Evolutionary conservation across 2,797 vertebrate species (phyloP), one percentile per base, ranked within the genome.

Genomic region (Sparus aurata): DNA sequence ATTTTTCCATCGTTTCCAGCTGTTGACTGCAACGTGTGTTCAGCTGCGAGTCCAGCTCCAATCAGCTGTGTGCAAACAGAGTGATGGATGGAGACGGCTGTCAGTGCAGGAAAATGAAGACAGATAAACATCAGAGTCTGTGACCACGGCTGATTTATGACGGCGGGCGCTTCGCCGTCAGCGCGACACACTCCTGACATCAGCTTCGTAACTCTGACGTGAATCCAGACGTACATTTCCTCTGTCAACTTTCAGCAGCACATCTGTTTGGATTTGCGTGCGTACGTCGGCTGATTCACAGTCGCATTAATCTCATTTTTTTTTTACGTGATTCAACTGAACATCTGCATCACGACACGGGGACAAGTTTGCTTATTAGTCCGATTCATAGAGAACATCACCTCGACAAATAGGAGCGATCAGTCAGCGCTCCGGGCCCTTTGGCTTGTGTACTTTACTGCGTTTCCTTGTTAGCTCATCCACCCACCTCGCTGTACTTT

Each of bases 21-120:
- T 27, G 52, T 16, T 20, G 8, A 34, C 18, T 23, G 20, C 23
- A 11, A 3, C 18, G 38, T 18, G 34, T 52, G 34, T 12, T 47
- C 23, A 23, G 47, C 57, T 30, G 10, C 15, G 23, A 5, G 22
- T 23, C 20, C 34, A 4, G 59, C 70, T 75, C 52, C 46, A 78
- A 85, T 72, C 77, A 73, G 41, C 4, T 11, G 50, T 47, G 59
- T 18, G 45, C 67, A 75, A 74, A 65, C 71, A 20, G 7, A 23
- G 54, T 0, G 47, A 38, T 18, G 1, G 12, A 17, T 2, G 57
- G 53, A 61, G 50, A 27, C 2, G 12, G 49, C 43, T 41, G 68
- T 53, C n/a, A 34, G 23, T 9, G 12, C 64, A 86, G 73, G 83
- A 22, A 90, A 82, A 87, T 82, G n/a, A 76, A 50, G 45, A 1